Evolutionary conservation across 2,797 vertebrate species (phyloP), one percentile per base, ranked within the genome.

Genomic region (Tachyglossus aculeatus): DNA sequence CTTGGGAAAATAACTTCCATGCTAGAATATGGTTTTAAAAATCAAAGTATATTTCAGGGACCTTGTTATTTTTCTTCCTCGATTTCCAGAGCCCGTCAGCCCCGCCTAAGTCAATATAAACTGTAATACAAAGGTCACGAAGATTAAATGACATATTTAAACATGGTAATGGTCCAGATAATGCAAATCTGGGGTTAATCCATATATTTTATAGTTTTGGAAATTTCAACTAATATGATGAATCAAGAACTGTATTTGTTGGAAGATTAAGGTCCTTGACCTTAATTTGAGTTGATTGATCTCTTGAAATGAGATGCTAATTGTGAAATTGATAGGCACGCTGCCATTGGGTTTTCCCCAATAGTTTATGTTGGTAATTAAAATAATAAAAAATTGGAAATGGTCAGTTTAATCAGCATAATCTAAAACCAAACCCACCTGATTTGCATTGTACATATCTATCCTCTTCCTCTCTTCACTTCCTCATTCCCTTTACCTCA

Each of bases 221-320:
- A 75, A 57, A 81, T 87, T 84, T 77, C 74, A 11, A 38, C 74
- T 91, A 88, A 90, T 89, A 61, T 57, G 70, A 76, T 57, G 77
- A 87, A 82, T 78, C 41, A 58, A 71, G 72, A 67, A 33, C 51
- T 90, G 54, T 93, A 90, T 94, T 90, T 88, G 76, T 87, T 86
- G 67, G 93, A 89, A 96, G 95, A 96, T 95, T 91, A 96, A 93
- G 95, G 95, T 92, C 92, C 79, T 80, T 93, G 94, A 95, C 95
- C 96, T 92, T 94, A 91, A 94, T 95, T 94, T 92, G 86, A 82
- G 88, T 86, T 91, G 92, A 94, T 91, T 94, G 93, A 95, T 94
- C 90, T 91, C 84, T 87, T 86, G 86, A 93, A 95, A 94, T 89
- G 86, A 92, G 89, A 94, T 91, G 90, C 89, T 95, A 96, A 97